These are phyloP conservation scores for Oryzias celebensis DNA, from an alignment of 2,113 vertebrate species.

Conservation along the genomic window DNA sequence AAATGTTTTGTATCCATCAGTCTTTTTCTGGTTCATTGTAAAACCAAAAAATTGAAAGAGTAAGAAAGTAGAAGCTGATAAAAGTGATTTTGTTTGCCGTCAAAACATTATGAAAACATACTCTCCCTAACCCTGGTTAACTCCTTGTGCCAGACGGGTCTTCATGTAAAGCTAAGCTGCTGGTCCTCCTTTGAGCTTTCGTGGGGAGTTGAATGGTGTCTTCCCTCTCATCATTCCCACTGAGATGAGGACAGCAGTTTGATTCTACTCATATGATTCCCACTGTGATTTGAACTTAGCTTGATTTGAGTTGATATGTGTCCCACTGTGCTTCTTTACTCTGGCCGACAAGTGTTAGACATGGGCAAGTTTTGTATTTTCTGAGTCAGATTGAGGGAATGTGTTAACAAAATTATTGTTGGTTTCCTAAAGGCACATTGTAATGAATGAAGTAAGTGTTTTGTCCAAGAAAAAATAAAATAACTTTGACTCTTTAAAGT, in stretches of 20 bases:
- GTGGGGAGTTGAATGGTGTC: constrained; percentile 20
- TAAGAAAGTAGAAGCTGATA: too few species aligned
- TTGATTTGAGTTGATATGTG: constrained; percentile 34
- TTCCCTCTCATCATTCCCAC: constrained; percentile 23
- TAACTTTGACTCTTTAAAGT: too few species aligned
- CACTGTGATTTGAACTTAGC: constrained; percentile 46
- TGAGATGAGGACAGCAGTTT: constrained; percentile 35
- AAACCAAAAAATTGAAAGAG: too few species aligned
- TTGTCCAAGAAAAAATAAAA: too few species aligned
- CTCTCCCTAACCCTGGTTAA: neutral
- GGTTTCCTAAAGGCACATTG: too few species aligned
- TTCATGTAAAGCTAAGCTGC: constrained; percentile 6
- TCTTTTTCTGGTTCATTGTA: too few species aligned
- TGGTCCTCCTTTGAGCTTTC: constrained; percentile 8
- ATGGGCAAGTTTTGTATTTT: neutral
- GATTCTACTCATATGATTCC: constrained; percentile 42
- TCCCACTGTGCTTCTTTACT: constrained; percentile 37
- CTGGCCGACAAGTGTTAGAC: constrained; percentile 19
- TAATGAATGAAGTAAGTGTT: too few species aligned
- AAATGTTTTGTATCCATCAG: too few species aligned
- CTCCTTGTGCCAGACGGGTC: neutral
- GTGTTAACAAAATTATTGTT: too few species aligned
- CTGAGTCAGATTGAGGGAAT: neutral
- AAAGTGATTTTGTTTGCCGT: too few species aligned
- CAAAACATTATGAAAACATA: neutral